phyloP scores from a whole-genome alignment of 2,888 invertebrate species.

The Cosmorhoe ocellata region DNA sequence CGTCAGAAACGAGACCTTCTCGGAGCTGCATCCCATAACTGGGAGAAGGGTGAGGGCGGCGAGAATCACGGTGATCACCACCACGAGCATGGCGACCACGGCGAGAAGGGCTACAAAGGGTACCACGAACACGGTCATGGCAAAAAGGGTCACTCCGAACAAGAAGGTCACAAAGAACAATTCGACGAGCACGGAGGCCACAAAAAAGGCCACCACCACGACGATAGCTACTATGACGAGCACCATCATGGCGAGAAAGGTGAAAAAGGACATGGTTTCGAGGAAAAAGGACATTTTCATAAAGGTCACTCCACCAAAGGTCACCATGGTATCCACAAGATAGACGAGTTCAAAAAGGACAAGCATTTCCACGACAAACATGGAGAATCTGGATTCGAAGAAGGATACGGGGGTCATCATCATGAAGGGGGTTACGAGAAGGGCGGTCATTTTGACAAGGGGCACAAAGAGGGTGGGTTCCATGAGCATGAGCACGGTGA shows the following conservation, averaged over 20 bases:
- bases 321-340: constrained; percentile 91
- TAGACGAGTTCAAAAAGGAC: constrained; percentile 93
- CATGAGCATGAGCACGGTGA: constrained; percentile 90
- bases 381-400: constrained; percentile 90
- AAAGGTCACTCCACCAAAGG: constrained; percentile 94
- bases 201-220: constrained; percentile 84
- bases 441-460: constrained; percentile 90
- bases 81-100: constrained; percentile 84
- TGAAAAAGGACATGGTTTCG: constrained; percentile 81
- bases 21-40: constrained; percentile 73
- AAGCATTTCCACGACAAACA: constrained; percentile 94
- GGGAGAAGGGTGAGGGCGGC: constrained; percentile 83
- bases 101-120: constrained; percentile 87
- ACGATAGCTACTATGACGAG: constrained; percentile 85
- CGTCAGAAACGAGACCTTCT: constrained; percentile 73
- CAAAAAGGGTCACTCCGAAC: constrained; percentile 87
- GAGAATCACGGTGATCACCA: constrained; percentile 85
- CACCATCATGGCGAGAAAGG: constrained; percentile 85
- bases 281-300: constrained; percentile 86
- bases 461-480: constrained; percentile 88
- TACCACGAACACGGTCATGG: constrained; percentile 85
- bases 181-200: constrained; percentile 84
- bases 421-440: constrained; percentile 89
- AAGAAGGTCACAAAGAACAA: constrained; percentile 83
- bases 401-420: constrained; percentile 89